Conservation (phyloP, 2,113 vertebrate genomes). For the Macheiramphus alcinus region DNA sequence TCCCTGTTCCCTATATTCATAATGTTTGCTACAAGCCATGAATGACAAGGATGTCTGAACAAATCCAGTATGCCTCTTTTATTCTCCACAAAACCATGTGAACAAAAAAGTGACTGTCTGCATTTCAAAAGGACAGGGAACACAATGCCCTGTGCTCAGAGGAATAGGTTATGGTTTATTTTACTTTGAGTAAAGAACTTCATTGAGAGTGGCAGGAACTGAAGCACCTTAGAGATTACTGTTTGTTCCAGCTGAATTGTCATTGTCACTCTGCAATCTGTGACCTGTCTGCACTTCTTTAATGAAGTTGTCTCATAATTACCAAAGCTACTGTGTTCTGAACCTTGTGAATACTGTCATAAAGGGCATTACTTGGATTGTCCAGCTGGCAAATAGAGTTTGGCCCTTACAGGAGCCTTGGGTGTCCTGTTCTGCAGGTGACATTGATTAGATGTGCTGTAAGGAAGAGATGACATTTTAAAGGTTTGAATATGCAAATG, state of each 20-base stretch:
- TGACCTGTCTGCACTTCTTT: neutral
- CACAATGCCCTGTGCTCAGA: neutral
- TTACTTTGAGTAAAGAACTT: constrained; percentile 28
- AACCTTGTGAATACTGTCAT: neutral
- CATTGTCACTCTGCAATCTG: constrained; percentile 22
- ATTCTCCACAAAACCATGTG: neutral
- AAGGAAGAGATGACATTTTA: constrained; percentile 57
- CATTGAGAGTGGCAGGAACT: neutral
- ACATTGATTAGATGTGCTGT: constrained; percentile 14
- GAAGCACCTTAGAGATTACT: constrained; percentile 25
- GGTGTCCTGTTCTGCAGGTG: constrained; percentile 5
- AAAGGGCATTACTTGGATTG: neutral
- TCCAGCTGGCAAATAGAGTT: constrained; percentile 11
- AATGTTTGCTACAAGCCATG: neutral
- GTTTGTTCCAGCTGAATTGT: constrained; percentile 38
- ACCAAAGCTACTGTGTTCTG: neutral
- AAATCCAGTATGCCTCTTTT: neutral
- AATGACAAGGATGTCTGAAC: neutral
- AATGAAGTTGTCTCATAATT: neutral
- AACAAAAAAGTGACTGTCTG: neutral
- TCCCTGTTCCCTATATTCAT: neutral
- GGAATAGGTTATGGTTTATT: neutral
- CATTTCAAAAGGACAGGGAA: constrained; percentile 26
- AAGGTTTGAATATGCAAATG: constrained; percentile 15
- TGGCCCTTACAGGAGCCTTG: neutral